Evolutionary conservation across 2,888 invertebrate species (phyloP).

Genomic region (Nasonovia ribisnigri): DNA sequence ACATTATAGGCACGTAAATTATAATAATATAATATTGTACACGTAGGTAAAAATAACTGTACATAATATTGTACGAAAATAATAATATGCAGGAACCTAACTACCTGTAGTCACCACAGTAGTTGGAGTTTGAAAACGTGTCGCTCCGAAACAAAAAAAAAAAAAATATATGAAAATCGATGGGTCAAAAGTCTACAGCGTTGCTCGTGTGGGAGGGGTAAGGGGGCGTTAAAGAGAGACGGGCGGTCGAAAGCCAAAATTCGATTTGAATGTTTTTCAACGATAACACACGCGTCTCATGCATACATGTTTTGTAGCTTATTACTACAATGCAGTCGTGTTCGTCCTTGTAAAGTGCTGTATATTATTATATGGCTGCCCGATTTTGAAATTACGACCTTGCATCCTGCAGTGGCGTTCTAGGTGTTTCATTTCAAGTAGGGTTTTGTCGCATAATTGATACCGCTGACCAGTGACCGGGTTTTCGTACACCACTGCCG

Average conservation of each 20-base stretch:
- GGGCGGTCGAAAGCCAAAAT: neutral
- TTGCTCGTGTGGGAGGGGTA: fast-evolving
- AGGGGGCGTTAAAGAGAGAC: neutral
- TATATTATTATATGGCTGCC: neutral
- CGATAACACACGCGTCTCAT: neutral
- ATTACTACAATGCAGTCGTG: neutral
- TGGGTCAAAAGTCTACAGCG: neutral
- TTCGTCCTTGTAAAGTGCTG: neutral
- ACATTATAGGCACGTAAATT: neutral
- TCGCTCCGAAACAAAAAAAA: neutral
- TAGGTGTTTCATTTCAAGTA: neutral
- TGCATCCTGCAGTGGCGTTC: neutral
- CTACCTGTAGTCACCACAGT: too few relatives aligned
- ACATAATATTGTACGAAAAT: neutral
- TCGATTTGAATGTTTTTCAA: neutral
- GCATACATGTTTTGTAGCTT: neutral
- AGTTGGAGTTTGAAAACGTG: neutral
- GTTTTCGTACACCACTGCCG: neutral
- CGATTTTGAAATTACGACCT: neutral
- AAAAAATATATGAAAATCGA: neutral
- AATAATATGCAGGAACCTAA: neutral
- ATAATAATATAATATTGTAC: neutral
- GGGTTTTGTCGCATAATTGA: too few relatives aligned
- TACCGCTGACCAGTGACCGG: neutral
- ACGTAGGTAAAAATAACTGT: neutral